phyloP scores from a whole-genome alignment of 2,797 vertebrate genomes.

The Gymnocypris eckloni region DNA sequence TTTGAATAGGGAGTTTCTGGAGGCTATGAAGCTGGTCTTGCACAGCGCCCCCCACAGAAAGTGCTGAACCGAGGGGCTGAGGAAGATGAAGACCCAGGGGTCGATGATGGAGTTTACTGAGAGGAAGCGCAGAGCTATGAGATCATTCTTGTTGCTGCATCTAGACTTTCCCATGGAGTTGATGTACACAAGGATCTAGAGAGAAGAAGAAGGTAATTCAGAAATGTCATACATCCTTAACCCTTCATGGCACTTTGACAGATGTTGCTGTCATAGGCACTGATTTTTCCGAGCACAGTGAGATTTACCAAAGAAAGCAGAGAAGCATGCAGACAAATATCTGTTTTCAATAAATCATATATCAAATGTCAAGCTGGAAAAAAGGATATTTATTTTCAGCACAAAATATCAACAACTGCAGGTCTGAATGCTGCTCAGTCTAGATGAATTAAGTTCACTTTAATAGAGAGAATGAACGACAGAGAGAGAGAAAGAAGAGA shows the following conservation, averaged over 20 bases:
- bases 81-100: slow-evolving; percentile 92
- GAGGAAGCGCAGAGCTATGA: slow-evolving; percentile 86
- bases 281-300: neutral
- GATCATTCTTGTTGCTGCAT: slow-evolving; percentile 70
- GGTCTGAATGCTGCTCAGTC: neutral
- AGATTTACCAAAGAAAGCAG: neutral
- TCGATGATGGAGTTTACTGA: slow-evolving; percentile 91
- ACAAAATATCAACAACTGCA: neutral
- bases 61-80: slow-evolving; percentile 86
- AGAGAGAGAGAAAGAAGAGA: too few relatives aligned
- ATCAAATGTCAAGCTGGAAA: neutral
- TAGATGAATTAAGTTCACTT: neutral
- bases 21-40: slow-evolving; percentile 31
- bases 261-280: neutral
- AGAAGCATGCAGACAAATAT: neutral
- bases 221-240: neutral
- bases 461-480: too few relatives aligned
- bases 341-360: neutral
- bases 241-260: slow-evolving; percentile 4
- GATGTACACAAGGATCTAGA: slow-evolving; percentile 87
- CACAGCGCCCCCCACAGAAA: slow-evolving; percentile 79
- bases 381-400: neutral
- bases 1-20: slow-evolving; percentile 60
- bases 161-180: slow-evolving; percentile 61
- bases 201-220: slow-evolving; percentile 1